Evolutionary conservation across 2,113 vertebrate genomes (phyloP), one percentile per base, ranked within the genome.

Genomic region (Haliaeetus leucogaster): DNA sequence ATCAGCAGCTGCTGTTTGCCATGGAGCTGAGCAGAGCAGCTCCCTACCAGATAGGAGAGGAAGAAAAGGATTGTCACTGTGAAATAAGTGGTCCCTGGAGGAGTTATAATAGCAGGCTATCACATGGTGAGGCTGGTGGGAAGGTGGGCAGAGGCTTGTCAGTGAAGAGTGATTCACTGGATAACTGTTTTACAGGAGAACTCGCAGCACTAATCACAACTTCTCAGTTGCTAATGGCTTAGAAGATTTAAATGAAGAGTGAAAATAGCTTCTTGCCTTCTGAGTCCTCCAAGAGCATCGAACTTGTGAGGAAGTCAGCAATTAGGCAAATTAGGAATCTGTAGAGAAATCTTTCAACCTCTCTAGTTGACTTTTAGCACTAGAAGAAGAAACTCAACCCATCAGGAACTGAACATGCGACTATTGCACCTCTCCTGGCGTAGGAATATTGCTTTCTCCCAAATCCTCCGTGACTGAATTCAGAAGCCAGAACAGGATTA

Each of bases 151-250:
- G 95, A 66, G 68, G 55, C 80, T 73, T 90, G 80, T 83, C 91
- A 95, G 47, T 65, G 72, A 78, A 81, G 83, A 95, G 55, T 94
- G 91, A 96, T 95, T 96, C 96, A 96, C 86, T 78, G 63, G 77
- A n/a, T 89, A 91, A 89, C 91, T 58, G 80, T 91, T 95, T 86
- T 77, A 72, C 72, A 63, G 80, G 76, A 95, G 94, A 96, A 50
- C 91, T 89, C 1, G 0, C 71, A 73, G 91, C 77, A 63, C 83
- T 95, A 84, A 90, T 95, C 83, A 94, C 83, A 95, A 56, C 89
- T 86, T 95, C 86, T 95, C 78, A 4, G 85, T 63, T 94, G 88
- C 70, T 95, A 89, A 73, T 95, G 86, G 80, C 59, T 92, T 61
- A 62, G 80, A 86, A 92, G 80, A 91, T 72, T 78, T 92, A 95